These are phyloP conservation scores for Xiphorhynchus erythropygius DNA, from an alignment of 2,797 vertebrate genomes.

Conservation along the genomic window DNA sequence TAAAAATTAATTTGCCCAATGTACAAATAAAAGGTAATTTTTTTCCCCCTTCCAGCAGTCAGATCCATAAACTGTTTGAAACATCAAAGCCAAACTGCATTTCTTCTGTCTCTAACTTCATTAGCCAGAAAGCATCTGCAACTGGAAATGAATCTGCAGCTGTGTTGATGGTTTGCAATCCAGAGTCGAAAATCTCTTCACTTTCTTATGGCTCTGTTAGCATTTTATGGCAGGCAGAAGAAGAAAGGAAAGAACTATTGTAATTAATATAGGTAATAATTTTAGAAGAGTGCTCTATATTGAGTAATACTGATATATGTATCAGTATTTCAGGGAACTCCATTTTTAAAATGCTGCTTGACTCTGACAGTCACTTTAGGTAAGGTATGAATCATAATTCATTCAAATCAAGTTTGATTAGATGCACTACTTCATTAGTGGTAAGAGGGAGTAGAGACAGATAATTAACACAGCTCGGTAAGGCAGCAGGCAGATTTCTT, in stretches of 20 bases:
- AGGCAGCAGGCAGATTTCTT: neutral
- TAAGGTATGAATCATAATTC: neutral
- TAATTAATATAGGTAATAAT: conserved; percentile 9
- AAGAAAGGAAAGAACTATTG: neutral
- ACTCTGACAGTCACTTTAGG: neutral
- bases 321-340: neutral
- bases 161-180: conserved; percentile 56
- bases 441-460: neutral
- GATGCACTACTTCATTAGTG: neutral
- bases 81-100: conserved; percentile 48
- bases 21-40: conserved; percentile 41
- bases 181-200: neutral
- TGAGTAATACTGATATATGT: neutral
- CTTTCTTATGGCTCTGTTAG: neutral
- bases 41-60: neutral
- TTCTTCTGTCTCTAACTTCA: conserved; percentile 49
- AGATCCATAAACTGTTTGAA: neutral
- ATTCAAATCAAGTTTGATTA: neutral
- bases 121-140: conserved; percentile 47
- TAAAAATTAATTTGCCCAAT: conserved; percentile 55
- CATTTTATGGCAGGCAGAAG: neutral
- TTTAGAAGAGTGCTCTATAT: neutral
- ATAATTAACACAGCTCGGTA: neutral
- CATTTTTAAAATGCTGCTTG: neutral
- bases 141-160: conserved; percentile 59